These are phyloP conservation scores for Mormyrus hasselquistii DNA, from an alignment of 2,797 vertebrate genomes.

Conservation along the genomic window DNA sequence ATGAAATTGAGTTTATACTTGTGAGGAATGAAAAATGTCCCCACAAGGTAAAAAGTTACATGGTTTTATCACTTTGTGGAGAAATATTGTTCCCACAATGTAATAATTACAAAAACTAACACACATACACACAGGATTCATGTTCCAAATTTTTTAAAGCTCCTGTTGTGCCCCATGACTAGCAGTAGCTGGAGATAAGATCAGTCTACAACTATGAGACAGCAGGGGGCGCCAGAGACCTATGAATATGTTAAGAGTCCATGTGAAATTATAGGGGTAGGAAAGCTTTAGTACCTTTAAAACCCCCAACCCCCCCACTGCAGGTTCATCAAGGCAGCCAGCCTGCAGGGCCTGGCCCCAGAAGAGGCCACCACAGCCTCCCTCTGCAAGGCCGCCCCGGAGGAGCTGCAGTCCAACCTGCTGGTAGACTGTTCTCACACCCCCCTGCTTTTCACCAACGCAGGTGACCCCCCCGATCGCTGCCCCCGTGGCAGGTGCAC, in stretches of 20 bases:
- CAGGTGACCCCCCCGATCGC: conserved; percentile 58
- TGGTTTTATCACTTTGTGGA: neutral
- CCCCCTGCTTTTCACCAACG: conserved; percentile 68
- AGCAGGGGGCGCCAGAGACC: neutral
- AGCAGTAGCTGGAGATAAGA: neutral
- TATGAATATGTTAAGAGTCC: neutral
- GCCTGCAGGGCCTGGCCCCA: conserved; percentile 85
- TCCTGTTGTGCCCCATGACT: neutral
- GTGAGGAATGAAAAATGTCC: neutral
- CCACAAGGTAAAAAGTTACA: neutral
- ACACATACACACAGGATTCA: neutral
- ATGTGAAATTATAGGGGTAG: neutral
- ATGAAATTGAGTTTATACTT: neutral
- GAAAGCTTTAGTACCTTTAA: neutral
- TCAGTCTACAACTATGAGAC: neutral
- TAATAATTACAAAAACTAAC: neutral
- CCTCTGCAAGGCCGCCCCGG: conserved; percentile 76
- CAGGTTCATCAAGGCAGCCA: conserved; percentile 89
- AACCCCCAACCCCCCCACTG: neutral
- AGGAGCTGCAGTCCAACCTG: conserved; percentile 66
- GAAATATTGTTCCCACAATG: neutral
- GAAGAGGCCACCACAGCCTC: conserved; percentile 76
- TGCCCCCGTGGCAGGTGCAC: neutral
- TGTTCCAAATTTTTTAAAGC: neutral
- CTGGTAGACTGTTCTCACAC: conserved; percentile 70